A percentile compares a stretch with the other conserved stretches of the same genome.
These are phyloP conservation scores for Oncorhynchus masou DNA, from an alignment of 2,113 vertebrate genomes.

Conservation along the genomic window DNA sequence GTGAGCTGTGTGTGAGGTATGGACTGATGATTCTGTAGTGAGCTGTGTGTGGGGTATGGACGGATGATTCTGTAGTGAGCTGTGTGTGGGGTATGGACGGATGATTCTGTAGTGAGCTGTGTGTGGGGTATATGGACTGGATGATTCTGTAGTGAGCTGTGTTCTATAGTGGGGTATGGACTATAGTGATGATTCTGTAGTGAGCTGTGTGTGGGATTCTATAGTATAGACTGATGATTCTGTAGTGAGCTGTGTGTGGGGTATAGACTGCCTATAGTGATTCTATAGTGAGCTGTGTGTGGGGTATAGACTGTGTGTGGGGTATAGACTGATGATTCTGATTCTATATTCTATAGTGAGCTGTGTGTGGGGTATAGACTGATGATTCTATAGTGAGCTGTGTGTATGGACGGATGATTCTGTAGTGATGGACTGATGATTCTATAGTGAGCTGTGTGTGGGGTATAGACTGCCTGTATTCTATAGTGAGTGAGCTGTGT, in stretches of 20 bases:
- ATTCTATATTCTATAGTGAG: neutral
- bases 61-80: no score
- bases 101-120: no score
- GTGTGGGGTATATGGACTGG: no score
- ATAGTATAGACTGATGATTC: slow-evolving; percentile 49
- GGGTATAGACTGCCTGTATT: slow-evolving; percentile 45
- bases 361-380: no score
- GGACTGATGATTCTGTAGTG: slow-evolving; percentile 25
- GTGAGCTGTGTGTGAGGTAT: slow-evolving; percentile 27
- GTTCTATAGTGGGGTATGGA: slow-evolving; percentile 65
- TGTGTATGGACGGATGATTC: slow-evolving; percentile 55
- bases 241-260: no score
- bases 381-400: slow-evolving; percentile 51
- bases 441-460: neutral
- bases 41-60: no score
- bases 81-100: no score
- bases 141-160: slow-evolving; percentile 54
- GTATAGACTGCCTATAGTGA: no score
- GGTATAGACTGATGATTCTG: no score
- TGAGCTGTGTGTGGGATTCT: neutral
- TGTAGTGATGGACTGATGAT: slow-evolving; percentile 40
- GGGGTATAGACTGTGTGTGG: no score
- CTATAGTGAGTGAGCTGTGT: no score
- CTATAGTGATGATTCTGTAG: slow-evolving; percentile 20
- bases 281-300: no score